Conservation (phyloP, 2,797 vertebrate genomes). For the Iguana delicatissima region DNA sequence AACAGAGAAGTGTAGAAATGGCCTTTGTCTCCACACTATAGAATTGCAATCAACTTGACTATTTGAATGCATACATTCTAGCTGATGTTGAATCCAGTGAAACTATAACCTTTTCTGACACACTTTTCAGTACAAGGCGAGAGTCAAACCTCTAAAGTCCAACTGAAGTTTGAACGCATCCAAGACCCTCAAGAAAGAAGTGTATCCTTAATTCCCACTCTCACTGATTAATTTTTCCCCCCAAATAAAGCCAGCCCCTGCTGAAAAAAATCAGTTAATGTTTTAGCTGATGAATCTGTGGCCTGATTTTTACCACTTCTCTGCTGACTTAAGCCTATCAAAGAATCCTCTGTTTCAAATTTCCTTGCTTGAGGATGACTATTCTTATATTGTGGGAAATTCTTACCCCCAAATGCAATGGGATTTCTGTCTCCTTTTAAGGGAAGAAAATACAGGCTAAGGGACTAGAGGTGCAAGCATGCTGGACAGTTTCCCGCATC, state of each 20-base stretch:
- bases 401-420: neutral
- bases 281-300: neutral
- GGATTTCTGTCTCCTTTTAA: no score
- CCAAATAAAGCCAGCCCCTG: neutral
- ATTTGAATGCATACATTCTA: no score
- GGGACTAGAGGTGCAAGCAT: neutral
- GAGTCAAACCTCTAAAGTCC: no score
- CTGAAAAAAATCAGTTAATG: neutral
- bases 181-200: no score
- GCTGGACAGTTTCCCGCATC: neutral
- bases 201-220: neutral
- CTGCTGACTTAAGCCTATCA: neutral
- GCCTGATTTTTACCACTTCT: neutral
- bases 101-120: no score
- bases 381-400: neutral
- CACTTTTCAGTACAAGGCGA: no score
- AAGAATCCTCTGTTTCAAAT: neutral
- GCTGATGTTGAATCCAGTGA: no score
- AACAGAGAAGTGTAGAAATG: no score
- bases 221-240: neutral
- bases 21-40: no score
- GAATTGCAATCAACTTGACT: no score
- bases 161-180: no score
- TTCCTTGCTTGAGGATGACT: neutral
- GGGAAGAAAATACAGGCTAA: neutral